Percentiles rank a stretch among this genome's conserved stretches.
phyloP scores from a whole-genome alignment of 1,140 invertebrate genomes.

The Caenorhabditis briggsae region DNA sequence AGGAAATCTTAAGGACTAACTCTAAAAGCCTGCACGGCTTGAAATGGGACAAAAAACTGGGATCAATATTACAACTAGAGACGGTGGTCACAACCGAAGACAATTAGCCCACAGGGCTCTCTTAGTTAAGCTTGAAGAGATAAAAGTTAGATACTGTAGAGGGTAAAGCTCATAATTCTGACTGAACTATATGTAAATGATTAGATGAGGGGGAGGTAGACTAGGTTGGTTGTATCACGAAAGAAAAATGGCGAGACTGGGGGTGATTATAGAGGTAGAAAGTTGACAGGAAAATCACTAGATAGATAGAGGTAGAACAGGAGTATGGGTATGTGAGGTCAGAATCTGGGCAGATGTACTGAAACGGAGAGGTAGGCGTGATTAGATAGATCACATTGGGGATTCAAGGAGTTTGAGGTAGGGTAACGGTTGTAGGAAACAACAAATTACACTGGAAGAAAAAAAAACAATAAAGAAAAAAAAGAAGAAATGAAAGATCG shows the following conservation, averaged over 20 bases:
- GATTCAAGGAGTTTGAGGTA: background rate
- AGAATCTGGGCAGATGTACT: background rate
- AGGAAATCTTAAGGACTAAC: background rate
- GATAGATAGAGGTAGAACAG: background rate
- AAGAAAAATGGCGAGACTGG: background rate
- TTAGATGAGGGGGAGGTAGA: background rate
- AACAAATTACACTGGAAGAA: background rate
- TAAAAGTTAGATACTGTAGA: no score
- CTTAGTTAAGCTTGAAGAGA: no score
- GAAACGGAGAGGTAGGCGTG: background rate
- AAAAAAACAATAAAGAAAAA: no score
- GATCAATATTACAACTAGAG: no score
- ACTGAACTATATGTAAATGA: background rate
- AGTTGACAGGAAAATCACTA: background rate
- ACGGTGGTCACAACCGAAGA: no score
- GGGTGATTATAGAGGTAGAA: background rate
- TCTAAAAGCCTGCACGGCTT: no score
- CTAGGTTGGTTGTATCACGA: conserved; percentile 16
- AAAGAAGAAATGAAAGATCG: no score
- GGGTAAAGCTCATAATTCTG: no score
- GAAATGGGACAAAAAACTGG: no score
- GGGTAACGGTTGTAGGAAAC: background rate
- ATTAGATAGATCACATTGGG: background rate
- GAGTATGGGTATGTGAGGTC: background rate
- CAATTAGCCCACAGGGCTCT: no score